Base-by-base conservation (phyloP, 2,113 vertebrate genomes). In the Caranx ignobilis region DNA sequence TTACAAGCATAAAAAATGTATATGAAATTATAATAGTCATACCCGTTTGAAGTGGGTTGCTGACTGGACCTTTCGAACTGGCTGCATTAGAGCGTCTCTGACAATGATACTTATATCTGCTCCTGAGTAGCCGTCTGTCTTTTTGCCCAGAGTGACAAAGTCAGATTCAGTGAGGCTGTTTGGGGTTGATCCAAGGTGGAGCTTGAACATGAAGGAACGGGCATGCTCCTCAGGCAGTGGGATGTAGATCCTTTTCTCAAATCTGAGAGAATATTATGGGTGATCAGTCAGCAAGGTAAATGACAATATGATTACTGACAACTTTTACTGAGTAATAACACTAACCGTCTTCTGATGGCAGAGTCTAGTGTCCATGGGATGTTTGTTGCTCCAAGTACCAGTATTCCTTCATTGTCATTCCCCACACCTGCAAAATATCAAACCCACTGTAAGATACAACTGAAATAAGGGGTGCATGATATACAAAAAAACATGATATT, bases 341-440 rank as follows among this genome's bases (percentile, higher is more conserved):
- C 79, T 78, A 95, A 99, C 98, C 98, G 94, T 95, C 98, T 96
- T 75, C 97, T 96, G 91, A 99, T 99, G 86, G 98, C 98, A 73
- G 98, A 99, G 93, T 99, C 98, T 73, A 99, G 93, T 86, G 98
- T 97, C 98, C 98, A 99, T 0, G 98, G 98, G 90, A 99, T 99
- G 89, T 99, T 99, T 91, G 98, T 99, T 6, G 98, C 98, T 71
- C 98, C 98, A 11, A 99, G 96, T 78, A 99, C 98, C 90, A 99
- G 94, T 87, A 99, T 97, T 50, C 98, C 98, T 63, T 99, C 97
- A 63, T 99, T 99, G 93, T 99, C 95, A 87, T 94, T 95, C 50
- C 98, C 98, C 88, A 99, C 98, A 26, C 98, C 98, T 99, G 55
- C 0, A 91, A 55, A 48, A 84, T 2, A 76, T 19, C 39, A 61